phyloP scores from a whole-genome alignment of 2,888 invertebrate genomes.

The Drosophila meridionalis region DNA sequence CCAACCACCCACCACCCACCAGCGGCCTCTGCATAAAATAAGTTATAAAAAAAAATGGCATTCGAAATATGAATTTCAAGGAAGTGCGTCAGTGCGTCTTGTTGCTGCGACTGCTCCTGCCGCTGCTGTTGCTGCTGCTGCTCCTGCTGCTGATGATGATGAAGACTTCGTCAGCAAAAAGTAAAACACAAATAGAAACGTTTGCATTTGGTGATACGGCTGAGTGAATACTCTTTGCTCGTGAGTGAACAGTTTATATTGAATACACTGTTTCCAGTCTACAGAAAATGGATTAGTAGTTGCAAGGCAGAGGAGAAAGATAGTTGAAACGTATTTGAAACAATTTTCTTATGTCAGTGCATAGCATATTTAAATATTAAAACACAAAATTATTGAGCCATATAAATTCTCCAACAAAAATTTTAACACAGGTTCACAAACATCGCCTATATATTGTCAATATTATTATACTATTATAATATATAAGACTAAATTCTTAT shows the following conservation, averaged over 20 bases:
- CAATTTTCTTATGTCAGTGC: not conserved
- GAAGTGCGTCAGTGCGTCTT: conserved; percentile 32
- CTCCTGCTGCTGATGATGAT: conserved; percentile 24
- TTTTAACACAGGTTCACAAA: no score
- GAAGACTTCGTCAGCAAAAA: conserved; percentile 40
- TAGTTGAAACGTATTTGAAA: not conserved
- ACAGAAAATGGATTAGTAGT: no score
- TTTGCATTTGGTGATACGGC: not conserved
- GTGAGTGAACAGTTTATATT: not conserved
- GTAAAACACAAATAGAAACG: conserved; percentile 1
- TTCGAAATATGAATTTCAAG: conserved; percentile 50
- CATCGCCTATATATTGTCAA: no score
- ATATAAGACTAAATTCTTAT: not conserved
- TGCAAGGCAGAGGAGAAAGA: no score
- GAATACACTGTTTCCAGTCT: not conserved
- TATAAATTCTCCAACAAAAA: no score
- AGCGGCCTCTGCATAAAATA: conserved; percentile 32
- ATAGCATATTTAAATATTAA: not conserved
- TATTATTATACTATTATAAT: no score
- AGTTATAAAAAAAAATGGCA: conserved; percentile 42
- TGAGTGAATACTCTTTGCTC: conserved; percentile 4
- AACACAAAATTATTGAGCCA: not conserved
- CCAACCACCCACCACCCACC: not conserved
- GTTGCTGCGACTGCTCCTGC: conserved; percentile 17
- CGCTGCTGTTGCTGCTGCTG: not conserved